Evolutionary conservation across 30 jellyfish, hydroid and myxozoan genomes (phyloP).

Genomic region (Aurelia sp.): DNA sequence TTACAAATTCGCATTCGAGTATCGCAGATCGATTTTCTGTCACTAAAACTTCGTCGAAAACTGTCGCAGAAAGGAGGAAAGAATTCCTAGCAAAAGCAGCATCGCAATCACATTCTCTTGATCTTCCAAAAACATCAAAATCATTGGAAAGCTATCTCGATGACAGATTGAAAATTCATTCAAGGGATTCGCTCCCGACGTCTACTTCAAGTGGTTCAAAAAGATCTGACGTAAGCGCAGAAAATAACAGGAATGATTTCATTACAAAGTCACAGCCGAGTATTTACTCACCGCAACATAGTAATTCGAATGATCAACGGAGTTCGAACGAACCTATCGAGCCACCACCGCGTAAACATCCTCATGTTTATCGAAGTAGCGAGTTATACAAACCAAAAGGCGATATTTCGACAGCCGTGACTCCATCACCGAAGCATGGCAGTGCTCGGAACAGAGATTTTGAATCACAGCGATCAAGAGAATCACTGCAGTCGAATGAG

Average conservation of each 20-base stretch:
- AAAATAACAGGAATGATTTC: not conserved
- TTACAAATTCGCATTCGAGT: not conserved
- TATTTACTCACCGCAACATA: not conserved
- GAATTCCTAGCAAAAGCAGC: not conserved
- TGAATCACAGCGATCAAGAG: not conserved
- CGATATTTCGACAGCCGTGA: not conserved
- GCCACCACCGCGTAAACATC: slow-evolving; percentile 54
- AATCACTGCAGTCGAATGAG: not conserved
- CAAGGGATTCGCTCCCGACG: not conserved
- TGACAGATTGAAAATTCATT: not conserved
- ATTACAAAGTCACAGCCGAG: not conserved
- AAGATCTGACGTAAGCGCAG: not conserved
- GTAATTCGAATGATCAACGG: not conserved
- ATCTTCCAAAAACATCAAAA: not conserved
- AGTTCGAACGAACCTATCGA: not conserved
- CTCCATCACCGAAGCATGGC: not conserved
- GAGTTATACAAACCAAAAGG: slow-evolving; percentile 11
- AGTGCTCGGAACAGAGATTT: not conserved
- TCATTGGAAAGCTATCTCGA: not conserved
- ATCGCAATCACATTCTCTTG: not conserved
- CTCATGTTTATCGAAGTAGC: slow-evolving; percentile 26
- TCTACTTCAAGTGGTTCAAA: not conserved
- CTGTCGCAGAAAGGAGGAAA: not conserved
- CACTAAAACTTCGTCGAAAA: not conserved
- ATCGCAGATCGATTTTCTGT: slow-evolving; percentile 20